Evolutionary conservation across 2,113 vertebrate species (phyloP), one percentile per base, ranked within the genome.

Genomic region (Progne subis): DNA sequence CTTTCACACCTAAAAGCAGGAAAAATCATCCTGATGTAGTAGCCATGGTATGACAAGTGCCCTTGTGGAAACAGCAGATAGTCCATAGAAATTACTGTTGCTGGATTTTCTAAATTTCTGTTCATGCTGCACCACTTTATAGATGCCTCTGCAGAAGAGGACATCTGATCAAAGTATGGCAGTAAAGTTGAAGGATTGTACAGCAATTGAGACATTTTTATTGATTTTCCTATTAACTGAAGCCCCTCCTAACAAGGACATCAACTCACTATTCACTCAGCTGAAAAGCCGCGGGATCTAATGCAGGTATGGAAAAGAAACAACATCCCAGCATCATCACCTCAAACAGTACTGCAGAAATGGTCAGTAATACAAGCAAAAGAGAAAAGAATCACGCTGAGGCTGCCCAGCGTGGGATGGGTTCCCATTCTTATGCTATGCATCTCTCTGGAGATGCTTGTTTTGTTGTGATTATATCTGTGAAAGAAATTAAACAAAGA

Each of bases 321-420:
- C 23, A 49, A n/a, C 14, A 37, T 39, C 39, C 25, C 14, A 85
- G 55, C 31, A 64, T 24, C 26, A 26, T 9, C 68, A n/a, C 39
- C 34, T 77, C 67, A 44, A 55, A 43, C 4, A 32, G 8, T 21
- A 49, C 1, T 32, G 37, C 59, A 77, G 32, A 80, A 92, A 37
- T 5, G 23, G n/a, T 29, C 75, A 49, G 26, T 20, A 53, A 63
- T 2, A 57, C 1, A 61, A 46, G 10, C 49, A 46, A 43, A 49
- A 34, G 10, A 65, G 4, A 4, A 41, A 55, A 72, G 12, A 39
- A 3, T 9, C 24, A 25, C 1, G 0, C 52, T 19, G 16, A 44
- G 14, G 34, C 26, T 78, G 32, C 18, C 29, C 39, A 65, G 0
- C 2, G 4, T 63, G 6, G 29, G 28, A 81, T 12, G 13, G 41